Evolutionary conservation across 2,888 invertebrate species (phyloP), one percentile per base, ranked within the genome.

Genomic region (Cataglyphis livida): DNA sequence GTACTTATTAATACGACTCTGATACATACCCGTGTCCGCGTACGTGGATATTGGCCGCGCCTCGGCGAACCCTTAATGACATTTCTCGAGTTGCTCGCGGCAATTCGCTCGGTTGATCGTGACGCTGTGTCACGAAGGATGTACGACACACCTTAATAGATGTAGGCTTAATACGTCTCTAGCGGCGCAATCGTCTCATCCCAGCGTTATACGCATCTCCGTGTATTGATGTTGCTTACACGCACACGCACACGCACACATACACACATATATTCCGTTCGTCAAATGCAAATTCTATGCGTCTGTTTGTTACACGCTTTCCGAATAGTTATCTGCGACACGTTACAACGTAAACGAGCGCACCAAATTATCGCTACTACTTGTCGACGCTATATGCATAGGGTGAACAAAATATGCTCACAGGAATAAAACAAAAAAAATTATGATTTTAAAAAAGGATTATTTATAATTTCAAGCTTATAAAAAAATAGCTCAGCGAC

Each of bases 81-180:
- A 89, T 92, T 92, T 91, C 90, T 88, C 88, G 88, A 90, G 87
- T 88, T 87, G 92, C 91, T 88, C 82, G 84, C 83, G 88, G 91
- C 91, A 85, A 88, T 89, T 91, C 88, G 65, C 74, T 65, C 54
- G 82, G 81, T 84, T 68, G 84, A 83, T 87, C 64, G 54, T 65
- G 66, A 81, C 71, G 70, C 71, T 62, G 54, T 54, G 10, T 51
- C 41, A 38, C 18, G 68, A 44, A 48, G 62, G 70, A 62, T 59
- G 38, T 21, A 71, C 84, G 85, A 76, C 85, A 75, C 68, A 76
- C 86, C 88, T 86, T 90, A 87, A 87, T 91, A 82, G 91, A 87
- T 91, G 87, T 88, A 87, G 86, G 85, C 82, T 88, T 89, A 90
- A 90, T 84, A 83, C 75, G 82, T 84, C 84, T 81, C 61, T 70